A percentile compares a stretch with the other conserved stretches of the same genome.
These are phyloP conservation scores for Druon quercuslanigerum DNA, from an alignment of 1,140 invertebrate genomes.

Conservation along the genomic window DNA sequence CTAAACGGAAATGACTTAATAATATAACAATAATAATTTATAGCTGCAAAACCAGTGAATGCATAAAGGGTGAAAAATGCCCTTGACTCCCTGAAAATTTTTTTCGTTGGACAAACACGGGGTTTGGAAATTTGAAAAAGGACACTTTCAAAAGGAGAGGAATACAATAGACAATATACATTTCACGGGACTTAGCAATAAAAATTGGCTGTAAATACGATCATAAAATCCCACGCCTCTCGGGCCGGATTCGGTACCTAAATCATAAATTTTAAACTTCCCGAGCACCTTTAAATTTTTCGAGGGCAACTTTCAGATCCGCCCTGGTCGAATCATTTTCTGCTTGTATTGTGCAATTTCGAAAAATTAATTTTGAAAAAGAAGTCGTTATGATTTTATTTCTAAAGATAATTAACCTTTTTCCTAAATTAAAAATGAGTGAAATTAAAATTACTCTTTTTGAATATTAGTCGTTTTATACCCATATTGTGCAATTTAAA, in stretches of 20 bases:
- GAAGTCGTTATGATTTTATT: no score
- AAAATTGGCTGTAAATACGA: slow-evolving; percentile 1
- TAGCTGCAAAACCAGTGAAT: no score
- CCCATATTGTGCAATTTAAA: no score
- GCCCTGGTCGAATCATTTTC: no score
- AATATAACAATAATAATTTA: no score
- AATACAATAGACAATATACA: slow-evolving; percentile 19
- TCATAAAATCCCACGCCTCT: slow-evolving; percentile 5
- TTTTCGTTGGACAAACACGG: background rate
- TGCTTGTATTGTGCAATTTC: no score
- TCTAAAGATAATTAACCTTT: no score
- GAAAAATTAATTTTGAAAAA: no score
- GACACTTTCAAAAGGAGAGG: background rate
- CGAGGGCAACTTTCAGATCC: background rate
- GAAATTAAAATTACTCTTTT: no score
- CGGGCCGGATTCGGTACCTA: background rate
- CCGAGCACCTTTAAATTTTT: background rate
- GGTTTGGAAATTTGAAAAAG: background rate
- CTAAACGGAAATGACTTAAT: no score
- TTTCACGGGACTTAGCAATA: slow-evolving; percentile 28
- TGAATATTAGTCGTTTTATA: no score
- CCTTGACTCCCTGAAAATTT: background rate
- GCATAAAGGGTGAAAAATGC: background rate
- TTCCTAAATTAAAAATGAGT: no score
- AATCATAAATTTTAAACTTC: background rate